Evolutionary conservation across 92 coral and sea anemone genomes (phyloP), one percentile per base, ranked within the genome.

Genomic region (Isaurus tuberculatus): DNA sequence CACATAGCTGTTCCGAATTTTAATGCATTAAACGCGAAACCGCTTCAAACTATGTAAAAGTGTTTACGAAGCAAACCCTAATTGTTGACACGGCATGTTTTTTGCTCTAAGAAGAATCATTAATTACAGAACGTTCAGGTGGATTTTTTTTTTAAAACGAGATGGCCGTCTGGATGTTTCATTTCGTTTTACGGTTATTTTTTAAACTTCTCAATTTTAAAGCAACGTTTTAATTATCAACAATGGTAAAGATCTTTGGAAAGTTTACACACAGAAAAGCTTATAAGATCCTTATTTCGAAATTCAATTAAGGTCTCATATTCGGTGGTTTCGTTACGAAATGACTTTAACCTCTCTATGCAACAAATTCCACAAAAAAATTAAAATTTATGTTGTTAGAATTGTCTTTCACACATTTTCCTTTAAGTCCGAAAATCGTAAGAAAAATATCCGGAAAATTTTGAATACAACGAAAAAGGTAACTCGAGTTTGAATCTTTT

Each of bases 251-350:
- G 74, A 19, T 34, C 27, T 23, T 34, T 65, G 40, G 30, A 34
- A 7, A 37, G 19, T 42, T 68, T 8, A 25, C 11, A n/a, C 74
- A n/a, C n/a, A 27, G n/a, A 23, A 1, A 14, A 30, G 7, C 16
- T 28, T 15, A 14, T 7, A 22, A 46, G 20, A 30, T 16, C 30
- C 33, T 31, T 28, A n/a, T 20, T 19, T 70, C 58, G 55, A 72
- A 72, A 72, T 72, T 73, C 63, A 73, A 73, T 73, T 73, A 74
- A 22, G 64, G 51, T 74, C 44, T 51, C 33, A 53, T 40, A 40
- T 40, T 40, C n/a, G 44, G 4, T 34, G 31, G 37, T 74, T 37
- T 33, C 63, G 43, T 72, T 11, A 42, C 30, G 40, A 36, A 71
- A 71, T 23, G 32, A 40, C 44, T 71, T 43, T n/a, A n/a, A 51